Evolutionary conservation across 2,113 vertebrate species (phyloP).

Genomic region (Coptodon bakossiorum): DNA sequence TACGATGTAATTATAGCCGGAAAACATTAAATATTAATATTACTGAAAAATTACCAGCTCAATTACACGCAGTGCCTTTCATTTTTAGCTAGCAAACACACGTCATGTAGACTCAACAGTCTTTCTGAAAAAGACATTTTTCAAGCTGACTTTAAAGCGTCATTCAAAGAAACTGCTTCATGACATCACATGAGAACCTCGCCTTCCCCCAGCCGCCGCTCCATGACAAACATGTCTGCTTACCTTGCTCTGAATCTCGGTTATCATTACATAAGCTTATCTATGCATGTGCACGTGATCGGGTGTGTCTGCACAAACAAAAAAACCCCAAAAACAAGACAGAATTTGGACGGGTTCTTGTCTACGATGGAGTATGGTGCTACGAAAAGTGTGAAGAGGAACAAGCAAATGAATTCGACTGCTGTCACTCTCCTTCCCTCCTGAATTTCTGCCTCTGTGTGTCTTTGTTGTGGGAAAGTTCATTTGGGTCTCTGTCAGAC

Average conservation of each 20-base stretch:
- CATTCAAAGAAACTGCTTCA: neutral
- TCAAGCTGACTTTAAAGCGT: neutral
- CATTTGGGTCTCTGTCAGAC: slow-evolving; percentile 15
- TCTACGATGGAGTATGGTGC: neutral
- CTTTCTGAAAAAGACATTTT: neutral
- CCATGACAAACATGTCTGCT: slow-evolving; percentile 38
- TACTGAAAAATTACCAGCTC: neutral
- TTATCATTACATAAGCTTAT: slow-evolving; percentile 21
- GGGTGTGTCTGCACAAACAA: neutral
- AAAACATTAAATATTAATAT: neutral
- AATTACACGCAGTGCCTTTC: neutral
- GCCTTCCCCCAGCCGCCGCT: neutral
- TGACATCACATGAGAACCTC: neutral
- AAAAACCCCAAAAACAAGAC: neutral
- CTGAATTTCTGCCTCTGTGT: neutral
- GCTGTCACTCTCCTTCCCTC: neutral
- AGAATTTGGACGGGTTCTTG: neutral
- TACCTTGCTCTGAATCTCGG: slow-evolving; percentile 33
- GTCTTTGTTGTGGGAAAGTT: slow-evolving; percentile 18
- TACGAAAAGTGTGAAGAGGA: neutral
- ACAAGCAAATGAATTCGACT: neutral
- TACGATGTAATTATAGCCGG: neutral
- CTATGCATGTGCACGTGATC: neutral
- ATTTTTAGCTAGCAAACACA: neutral
- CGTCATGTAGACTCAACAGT: neutral